These are phyloP conservation scores for Lasioglossum morio DNA, from an alignment of 2,888 invertebrate species.

Conservation along the genomic window DNA sequence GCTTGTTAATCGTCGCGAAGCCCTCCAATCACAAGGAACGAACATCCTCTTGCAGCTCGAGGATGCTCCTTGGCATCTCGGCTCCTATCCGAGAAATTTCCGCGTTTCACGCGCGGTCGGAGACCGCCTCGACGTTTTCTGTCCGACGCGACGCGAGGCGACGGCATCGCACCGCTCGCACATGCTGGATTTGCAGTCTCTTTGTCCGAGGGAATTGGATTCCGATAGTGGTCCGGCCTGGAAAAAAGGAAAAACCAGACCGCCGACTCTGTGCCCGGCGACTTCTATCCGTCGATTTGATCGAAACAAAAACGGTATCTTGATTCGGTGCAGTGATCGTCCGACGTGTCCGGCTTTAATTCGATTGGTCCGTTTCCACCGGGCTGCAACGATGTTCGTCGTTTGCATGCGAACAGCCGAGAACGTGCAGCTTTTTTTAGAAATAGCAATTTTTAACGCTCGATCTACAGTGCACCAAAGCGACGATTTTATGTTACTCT, in stretches of 20 bases:
- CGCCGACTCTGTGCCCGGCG: not conserved
- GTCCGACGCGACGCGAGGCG: not conserved
- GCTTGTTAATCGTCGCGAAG: not conserved
- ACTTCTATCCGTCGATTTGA: slow-evolving; percentile 12
- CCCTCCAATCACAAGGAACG: slow-evolving; percentile 16
- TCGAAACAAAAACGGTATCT: slow-evolving; percentile 17
- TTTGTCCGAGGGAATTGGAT: slow-evolving; percentile 59
- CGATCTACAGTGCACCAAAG: not conserved
- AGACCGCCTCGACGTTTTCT: not conserved
- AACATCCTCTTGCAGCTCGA: not conserved
- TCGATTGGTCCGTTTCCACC: slow-evolving; percentile 14
- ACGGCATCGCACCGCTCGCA: slow-evolving; percentile 20
- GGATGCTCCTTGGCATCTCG: not conserved
- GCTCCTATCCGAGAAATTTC: not conserved
- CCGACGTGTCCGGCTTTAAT: slow-evolving; percentile 10
- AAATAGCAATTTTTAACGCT: not conserved
- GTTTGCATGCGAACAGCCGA: not conserved
- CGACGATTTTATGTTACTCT: not conserved
- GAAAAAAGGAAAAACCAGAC: not conserved
- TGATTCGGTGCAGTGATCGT: slow-evolving; percentile 15
- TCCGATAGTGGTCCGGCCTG: slow-evolving; percentile 25
- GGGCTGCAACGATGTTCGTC: not conserved
- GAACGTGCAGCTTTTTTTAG: not conserved
- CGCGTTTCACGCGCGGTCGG: slow-evolving; percentile 12
- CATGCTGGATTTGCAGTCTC: slow-evolving; percentile 21